A percentile compares a stretch with the other conserved stretches of the same genome.
phyloP scores from a whole-genome alignment of 2,113 vertebrate species.

The Lophius piscatorius region DNA sequence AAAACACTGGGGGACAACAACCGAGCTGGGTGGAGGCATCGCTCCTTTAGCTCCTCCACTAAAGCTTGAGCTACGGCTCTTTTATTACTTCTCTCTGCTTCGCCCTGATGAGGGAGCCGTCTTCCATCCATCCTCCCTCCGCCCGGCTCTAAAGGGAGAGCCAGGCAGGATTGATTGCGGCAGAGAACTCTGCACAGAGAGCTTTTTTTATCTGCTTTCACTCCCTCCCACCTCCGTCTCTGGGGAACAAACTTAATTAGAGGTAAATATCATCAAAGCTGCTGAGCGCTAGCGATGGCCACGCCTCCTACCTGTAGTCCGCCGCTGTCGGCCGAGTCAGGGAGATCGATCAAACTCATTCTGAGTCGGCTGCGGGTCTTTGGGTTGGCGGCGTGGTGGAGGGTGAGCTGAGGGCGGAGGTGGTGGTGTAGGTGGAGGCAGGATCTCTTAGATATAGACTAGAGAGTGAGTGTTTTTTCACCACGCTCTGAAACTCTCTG shows the following conservation, averaged over 20 bases:
- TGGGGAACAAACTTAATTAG: slow-evolving; percentile 80
- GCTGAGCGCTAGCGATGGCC: slow-evolving; percentile 42
- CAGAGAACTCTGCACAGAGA: slow-evolving; percentile 54
- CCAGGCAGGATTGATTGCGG: slow-evolving; percentile 67
- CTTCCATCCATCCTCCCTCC: slow-evolving; percentile 59
- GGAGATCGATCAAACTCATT: slow-evolving; percentile 72
- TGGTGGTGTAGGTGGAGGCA: slow-evolving; percentile 16
- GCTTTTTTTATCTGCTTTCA: slow-evolving; percentile 68
- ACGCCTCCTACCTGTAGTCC: slow-evolving; percentile 65
- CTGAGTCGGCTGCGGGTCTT: slow-evolving; percentile 36
- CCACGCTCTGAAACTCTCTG: too few species aligned
- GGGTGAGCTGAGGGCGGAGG: slow-evolving; percentile 1
- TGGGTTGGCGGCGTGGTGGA: slow-evolving; percentile 37
- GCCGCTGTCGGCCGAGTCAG: slow-evolving; percentile 30
- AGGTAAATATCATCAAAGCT: slow-evolving; percentile 82
- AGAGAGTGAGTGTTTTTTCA: neutral
- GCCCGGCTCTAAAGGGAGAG: slow-evolving; percentile 47
- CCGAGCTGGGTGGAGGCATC: slow-evolving; percentile 57
- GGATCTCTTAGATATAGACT: slow-evolving; percentile 7
- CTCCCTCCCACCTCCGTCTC: slow-evolving; percentile 60
- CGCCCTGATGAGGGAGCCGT: slow-evolving; percentile 62
- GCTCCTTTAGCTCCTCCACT: slow-evolving; percentile 56
- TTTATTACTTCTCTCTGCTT: slow-evolving; percentile 74
- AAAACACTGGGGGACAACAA: slow-evolving; percentile 62
- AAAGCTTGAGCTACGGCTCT: slow-evolving; percentile 62